Evolutionary conservation across 2,113 vertebrate genomes (phyloP).

Genomic region (Maylandia zebra): DNA sequence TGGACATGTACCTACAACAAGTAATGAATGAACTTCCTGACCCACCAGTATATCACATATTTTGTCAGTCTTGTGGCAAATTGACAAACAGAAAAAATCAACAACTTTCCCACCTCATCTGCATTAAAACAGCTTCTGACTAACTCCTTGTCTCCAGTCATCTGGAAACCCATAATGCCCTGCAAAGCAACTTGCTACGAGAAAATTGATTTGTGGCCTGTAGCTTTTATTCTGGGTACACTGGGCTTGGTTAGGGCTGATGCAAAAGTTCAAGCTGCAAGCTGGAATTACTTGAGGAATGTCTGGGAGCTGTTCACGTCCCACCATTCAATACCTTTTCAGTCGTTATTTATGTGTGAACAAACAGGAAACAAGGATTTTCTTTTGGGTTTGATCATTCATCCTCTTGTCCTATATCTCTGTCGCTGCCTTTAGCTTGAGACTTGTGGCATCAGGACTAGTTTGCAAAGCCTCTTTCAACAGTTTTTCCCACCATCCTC

Average conservation of each 20-base stretch:
- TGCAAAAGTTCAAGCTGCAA: neutral
- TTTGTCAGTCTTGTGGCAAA: neutral
- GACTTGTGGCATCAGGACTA: neutral
- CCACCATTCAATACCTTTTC: neutral
- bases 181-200: rapidly evolving
- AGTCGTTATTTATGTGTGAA: neutral
- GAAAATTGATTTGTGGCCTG: neutral
- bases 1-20: neutral
- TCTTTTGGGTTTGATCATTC: neutral
- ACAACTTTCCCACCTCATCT: neutral
- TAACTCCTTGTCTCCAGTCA: neutral
- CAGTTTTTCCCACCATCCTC: rapidly evolving
- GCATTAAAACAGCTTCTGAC: neutral
- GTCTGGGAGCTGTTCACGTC: neutral
- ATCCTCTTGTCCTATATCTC: neutral
- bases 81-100: neutral
- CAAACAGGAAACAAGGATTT: neutral
- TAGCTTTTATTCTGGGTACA: neutral
- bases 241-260: neutral
- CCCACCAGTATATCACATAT: neutral
- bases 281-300: neutral
- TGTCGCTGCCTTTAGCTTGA: neutral
- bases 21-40: neutral
- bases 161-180: neutral
- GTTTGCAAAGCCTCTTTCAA: neutral